Base-by-base conservation (phyloP, 2,888 invertebrate species). In the Entomobrya multifasciata region DNA sequence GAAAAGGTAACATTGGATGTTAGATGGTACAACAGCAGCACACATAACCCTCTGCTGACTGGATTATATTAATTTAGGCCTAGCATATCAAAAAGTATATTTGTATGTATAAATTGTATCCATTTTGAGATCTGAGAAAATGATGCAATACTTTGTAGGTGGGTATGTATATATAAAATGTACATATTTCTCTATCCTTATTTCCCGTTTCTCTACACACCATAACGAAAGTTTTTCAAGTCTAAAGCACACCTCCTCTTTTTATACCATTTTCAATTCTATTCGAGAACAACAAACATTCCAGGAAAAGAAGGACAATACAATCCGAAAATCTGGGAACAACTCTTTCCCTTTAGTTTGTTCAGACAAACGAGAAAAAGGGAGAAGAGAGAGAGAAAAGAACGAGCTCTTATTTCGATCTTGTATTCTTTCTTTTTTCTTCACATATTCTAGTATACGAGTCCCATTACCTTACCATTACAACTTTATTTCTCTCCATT, bases 251-350 rank as follows among this genome's bases (percentile, higher is more conserved):
- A 49, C 44, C 60, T 62, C 49, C 70, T 49, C 77, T 25, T 52
- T 60, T 65, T 52, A 49, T 60, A 55, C 27, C 62, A 52, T 84
- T 67, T 67, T 62, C 57, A 41, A 84, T 62, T 87, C 87, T 82
- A 60, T 85, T 82, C 81, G 55, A 86, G 85, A 78, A 87, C 83
- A 87, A 88, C 87, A 88, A 88, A 87, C 70, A 85, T 78, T 85
- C 78, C 77, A 70, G 74, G 85, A 72, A 79, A 85, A 72, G 79
- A 49, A 70, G 85, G 85, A 86, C 85, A 87, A 86, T 87, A 62
- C 85, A 86, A 79, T 79, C 85, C 62, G 79, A 86, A 86, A 86
- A 86, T 79, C 78, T 72, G 70, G 85, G 62, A 82, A 87, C 76
- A 88, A 87, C 88, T 88, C 79, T 84, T 88, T 88, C 57, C 79